Percentiles rank a stretch among this genome's conserved stretches.
Conservation (phyloP, 2,797 vertebrate genomes). For the Enteromius viviparus region DNA sequence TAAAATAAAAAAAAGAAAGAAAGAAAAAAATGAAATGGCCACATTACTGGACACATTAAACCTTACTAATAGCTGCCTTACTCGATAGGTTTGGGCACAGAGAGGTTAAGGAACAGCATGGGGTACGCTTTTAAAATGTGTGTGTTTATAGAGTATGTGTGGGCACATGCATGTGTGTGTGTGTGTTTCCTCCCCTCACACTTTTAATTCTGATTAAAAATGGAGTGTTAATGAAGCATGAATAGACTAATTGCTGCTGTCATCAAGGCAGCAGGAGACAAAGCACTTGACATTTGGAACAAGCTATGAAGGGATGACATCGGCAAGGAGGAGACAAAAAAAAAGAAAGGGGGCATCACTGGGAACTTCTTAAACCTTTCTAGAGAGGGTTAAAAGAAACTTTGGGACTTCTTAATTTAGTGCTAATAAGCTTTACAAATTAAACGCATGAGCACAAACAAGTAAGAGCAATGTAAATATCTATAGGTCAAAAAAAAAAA, state of each 20-base stretch:
- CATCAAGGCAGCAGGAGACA: conserved; percentile 75
- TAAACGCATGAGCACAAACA: not conserved
- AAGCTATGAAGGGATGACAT: conserved; percentile 66
- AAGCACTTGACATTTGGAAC: conserved; percentile 75
- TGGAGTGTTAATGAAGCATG: conserved; percentile 75
- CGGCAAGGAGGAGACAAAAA: conserved; percentile 29
- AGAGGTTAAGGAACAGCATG: conserved; percentile 70
- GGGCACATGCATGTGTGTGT: conserved; percentile 22
- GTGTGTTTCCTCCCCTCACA: conserved; percentile 44
- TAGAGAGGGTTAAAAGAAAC: conserved; percentile 40
- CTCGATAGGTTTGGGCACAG: conserved; percentile 65
- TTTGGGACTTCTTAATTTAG: conserved; percentile 46
- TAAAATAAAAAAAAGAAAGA: not conserved
- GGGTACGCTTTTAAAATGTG: conserved; percentile 66
- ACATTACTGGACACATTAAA: conserved; percentile 62
- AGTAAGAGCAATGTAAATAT: not conserved
- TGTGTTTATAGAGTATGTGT: conserved; percentile 59
- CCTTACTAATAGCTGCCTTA: conserved; percentile 64
- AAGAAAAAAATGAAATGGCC: not conserved
- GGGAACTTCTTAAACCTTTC: conserved; percentile 49
- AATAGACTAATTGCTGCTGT: conserved; percentile 80
- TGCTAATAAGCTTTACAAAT: conserved; percentile 18
- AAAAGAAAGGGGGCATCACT: conserved; percentile 40
- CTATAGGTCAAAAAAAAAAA: not conserved
- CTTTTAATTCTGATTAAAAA: conserved; percentile 74